Conservation (phyloP, 2,113 vertebrate genomes). For the Etheostoma cragini region DNA sequence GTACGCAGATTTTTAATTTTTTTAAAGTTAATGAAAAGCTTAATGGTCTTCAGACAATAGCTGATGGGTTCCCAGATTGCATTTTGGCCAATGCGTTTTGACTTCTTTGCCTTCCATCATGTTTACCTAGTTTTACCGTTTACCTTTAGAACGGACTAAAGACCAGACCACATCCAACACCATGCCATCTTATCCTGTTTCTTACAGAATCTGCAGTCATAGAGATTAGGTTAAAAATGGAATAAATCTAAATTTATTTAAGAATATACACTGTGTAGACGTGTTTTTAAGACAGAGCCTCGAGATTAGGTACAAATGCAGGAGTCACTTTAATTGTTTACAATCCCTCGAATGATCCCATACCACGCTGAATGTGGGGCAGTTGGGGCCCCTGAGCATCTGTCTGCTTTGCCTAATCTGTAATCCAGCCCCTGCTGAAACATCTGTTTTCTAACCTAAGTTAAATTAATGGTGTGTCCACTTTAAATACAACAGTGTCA, state of each 20-base stretch:
- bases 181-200: no score
- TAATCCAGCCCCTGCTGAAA: slow-evolving; percentile 17
- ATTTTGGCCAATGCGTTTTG: no score
- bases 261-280: not conserved
- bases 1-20: no score
- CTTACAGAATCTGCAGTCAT: no score
- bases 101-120: no score
- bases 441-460: slow-evolving; percentile 18
- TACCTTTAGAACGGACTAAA: no score
- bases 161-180: no score
- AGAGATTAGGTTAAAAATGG: not conserved
- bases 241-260: not conserved
- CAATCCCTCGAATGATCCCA: not conserved
- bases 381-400: not conserved
- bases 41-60: no score
- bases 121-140: no score
- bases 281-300: not conserved
- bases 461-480: slow-evolving; percentile 1
- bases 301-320: not conserved
- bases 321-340: not conserved
- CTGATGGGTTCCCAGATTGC: no score
- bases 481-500: slow-evolving; percentile 11
- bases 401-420: not conserved
- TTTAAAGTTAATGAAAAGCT: no score
- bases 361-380: slow-evolving; percentile 20